A percentile compares a stretch with the other conserved stretches of the same genome.
phyloP scores from a whole-genome alignment of 2,113 vertebrate genomes.

The Leucosticte australis region DNA sequence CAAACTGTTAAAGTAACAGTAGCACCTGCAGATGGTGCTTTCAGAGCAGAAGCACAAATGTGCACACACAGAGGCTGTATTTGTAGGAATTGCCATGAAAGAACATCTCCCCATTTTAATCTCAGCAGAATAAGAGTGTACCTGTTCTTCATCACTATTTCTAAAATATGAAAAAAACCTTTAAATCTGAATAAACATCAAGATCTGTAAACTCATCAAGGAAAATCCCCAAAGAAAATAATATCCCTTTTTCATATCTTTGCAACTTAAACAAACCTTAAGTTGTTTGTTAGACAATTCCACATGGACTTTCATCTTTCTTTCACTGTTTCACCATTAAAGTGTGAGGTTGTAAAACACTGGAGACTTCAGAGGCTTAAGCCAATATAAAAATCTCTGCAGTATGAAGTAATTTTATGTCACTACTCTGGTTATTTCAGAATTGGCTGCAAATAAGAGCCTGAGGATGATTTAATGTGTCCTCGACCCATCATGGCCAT shows the following conservation, averaged over 20 bases:
- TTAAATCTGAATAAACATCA: neutral
- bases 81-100: neutral
- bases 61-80: neutral
- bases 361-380: conserved; percentile 31
- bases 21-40: neutral
- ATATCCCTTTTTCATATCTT: neutral
- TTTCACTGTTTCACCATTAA: conserved; percentile 5
- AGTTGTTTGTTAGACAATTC: neutral
- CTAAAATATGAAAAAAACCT: neutral
- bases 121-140: neutral
- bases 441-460: conserved; percentile 45
- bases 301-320: neutral
- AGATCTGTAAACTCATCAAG: neutral
- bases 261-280: neutral
- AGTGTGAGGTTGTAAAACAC: conserved; percentile 4
- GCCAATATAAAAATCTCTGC: conserved; percentile 37
- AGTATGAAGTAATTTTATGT: conserved; percentile 50
- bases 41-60: neutral
- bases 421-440: conserved; percentile 19
- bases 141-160: neutral
- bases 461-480: conserved; percentile 60
- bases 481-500: conserved; percentile 36
- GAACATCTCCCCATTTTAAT: neutral
- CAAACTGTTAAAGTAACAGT: neutral
- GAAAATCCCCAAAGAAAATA: neutral